Evolutionary conservation across 2,797 vertebrate genomes (phyloP), one percentile per base, ranked within the genome.

Genomic region (Helostoma temminkii): DNA sequence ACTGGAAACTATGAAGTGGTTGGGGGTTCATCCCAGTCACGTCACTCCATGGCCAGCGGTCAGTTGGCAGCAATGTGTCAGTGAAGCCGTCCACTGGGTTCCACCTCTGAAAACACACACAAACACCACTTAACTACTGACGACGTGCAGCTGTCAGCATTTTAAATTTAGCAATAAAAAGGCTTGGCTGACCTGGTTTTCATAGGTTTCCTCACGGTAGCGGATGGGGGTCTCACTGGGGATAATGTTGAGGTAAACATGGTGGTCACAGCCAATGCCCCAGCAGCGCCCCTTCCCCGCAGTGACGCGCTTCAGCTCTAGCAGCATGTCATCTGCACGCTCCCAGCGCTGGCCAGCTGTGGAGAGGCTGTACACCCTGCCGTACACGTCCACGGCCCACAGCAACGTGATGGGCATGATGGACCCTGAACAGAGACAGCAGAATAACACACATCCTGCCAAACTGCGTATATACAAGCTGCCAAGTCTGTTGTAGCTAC

Each of bases 31-130:
- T 91, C 30, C 98, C 98, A 3, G 93, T 96, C 85, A 97, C 95
- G 34, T 99, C 96, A 1, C 97, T 99, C 97, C 98, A 99, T 1
- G 94, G 93, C 98, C 98, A 99, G 91, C 98, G 98, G 91, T 99
- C 98, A 1, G 97, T 99, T n/a, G 97, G 98, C 77, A 99, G 90
- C 48, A 99, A 91, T 10, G 93, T 94, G 80, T 98, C 97, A 10
- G 97, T 98, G 92, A 97, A 99, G 68, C 97, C 96, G 1, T 97
- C 96, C 83, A 99, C 94, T 0, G 98, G 98, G 91, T 99, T 99
- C 98, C 98, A 99, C 67, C 98, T 95, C 98, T 99, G 89, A 24
- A 66, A 28, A 34, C 12, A 68, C 18, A 71, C 1, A 37, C 8
- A 59, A 0, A 21, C 16, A 16, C 0, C 8, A 4, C 19, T 15